Evolutionary conservation across 30 jellyfish, hydroid and myxozoan species (phyloP).

Genomic region (Nemopilema nomurai): DNA sequence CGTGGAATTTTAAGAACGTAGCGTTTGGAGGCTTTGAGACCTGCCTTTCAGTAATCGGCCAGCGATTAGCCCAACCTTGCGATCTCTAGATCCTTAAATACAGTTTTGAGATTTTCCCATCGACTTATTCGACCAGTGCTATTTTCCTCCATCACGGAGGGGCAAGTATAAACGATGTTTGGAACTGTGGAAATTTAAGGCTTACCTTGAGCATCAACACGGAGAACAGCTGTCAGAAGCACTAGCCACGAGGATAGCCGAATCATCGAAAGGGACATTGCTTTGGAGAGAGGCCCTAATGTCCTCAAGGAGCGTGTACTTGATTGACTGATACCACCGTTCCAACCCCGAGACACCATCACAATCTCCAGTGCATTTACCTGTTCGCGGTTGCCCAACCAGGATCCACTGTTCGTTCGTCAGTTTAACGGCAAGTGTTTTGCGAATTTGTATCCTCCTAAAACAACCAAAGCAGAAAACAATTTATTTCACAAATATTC

Average conservation of each 20-base stretch:
- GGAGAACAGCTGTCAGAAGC: neutral
- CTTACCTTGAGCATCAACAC: neutral
- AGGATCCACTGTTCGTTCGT: slow-evolving; percentile 21
- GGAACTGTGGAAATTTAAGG: neutral
- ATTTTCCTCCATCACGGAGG: neutral
- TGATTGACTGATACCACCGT: neutral
- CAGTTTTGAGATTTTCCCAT: too few species aligned
- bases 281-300: neutral
- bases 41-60: too few species aligned
- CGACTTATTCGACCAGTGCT: neutral
- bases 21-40: too few species aligned
- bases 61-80: too few species aligned
- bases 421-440: slow-evolving; percentile 10
- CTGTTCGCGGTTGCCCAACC: slow-evolving; percentile 19
- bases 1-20: too few species aligned
- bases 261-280: neutral
- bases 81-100: too few species aligned
- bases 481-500: slow-evolving; percentile 13
- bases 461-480: slow-evolving; percentile 8
- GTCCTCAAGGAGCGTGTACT: neutral
- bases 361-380: slow-evolving; percentile 11
- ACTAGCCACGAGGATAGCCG: neutral
- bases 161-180: neutral
- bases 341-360: slow-evolving; percentile 4
- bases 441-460: slow-evolving; percentile 9